These are phyloP conservation scores for Invenusta paracnida DNA, from an alignment of 2,888 invertebrate genomes.

Conservation along the genomic window DNA sequence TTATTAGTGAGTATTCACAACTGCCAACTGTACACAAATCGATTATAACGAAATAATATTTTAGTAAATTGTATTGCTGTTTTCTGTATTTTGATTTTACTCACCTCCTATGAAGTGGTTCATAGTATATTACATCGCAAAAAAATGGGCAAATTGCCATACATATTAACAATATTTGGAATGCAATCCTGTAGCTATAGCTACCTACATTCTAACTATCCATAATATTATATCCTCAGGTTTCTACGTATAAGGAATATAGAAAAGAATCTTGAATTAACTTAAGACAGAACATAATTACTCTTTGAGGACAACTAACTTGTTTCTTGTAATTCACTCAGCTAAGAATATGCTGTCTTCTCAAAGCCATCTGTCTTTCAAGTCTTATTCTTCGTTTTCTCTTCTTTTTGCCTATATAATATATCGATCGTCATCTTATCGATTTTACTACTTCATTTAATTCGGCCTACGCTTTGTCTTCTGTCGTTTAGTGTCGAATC, in stretches of 20 bases:
- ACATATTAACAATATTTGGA: neutral
- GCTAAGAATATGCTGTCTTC: no score
- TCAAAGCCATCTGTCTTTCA: neutral
- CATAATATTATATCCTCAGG: no score
- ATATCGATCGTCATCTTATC: neutral
- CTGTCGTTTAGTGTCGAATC: no score
- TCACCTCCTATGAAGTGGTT: neutral
- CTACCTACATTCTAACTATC: no score
- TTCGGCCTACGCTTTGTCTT: neutral
- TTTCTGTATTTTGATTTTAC: neutral
- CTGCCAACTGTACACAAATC: neutral
- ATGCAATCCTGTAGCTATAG: no score
- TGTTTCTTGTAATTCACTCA: no score
- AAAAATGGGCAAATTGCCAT: no score
- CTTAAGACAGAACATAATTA: no score
- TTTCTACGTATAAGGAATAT: no score
- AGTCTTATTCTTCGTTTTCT: neutral
- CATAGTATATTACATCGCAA: no score
- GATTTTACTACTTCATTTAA: neutral
- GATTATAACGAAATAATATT: neutral
- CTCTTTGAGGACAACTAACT: no score
- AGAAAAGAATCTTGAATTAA: no score
- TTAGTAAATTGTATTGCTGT: neutral
- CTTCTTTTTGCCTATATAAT: neutral
- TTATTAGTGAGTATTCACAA: conserved; percentile 52